A percentile compares a stretch with the other conserved stretches of the same genome.
phyloP scores from a whole-genome alignment of 2,113 vertebrate genomes.

The Cottus gobio region DNA sequence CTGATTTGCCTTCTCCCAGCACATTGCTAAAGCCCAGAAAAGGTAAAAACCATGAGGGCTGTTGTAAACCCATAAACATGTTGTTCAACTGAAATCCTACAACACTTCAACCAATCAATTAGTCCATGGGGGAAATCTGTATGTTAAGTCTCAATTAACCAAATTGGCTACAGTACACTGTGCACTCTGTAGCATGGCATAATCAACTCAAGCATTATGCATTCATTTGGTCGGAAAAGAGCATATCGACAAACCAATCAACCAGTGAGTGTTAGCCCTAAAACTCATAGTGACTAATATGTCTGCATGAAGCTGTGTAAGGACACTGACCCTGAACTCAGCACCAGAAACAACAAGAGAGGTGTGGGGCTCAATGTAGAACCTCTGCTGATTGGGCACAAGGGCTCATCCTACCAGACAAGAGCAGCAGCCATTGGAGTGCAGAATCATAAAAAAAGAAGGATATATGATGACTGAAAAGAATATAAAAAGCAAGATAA shows the following conservation, averaged over 20 bases:
- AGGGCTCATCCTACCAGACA: slow-evolving; percentile 90
- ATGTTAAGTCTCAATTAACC: background rate
- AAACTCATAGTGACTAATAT: background rate
- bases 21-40: background rate
- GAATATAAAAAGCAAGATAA: slow-evolving; percentile 16
- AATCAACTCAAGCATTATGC: background rate
- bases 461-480: slow-evolving; percentile 32
- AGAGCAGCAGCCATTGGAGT: slow-evolving; percentile 86
- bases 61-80: background rate
- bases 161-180: background rate
- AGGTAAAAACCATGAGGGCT: background rate
- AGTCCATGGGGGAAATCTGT: background rate
- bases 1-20: background rate
- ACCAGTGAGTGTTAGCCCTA: background rate
- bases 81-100: background rate
- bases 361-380: slow-evolving; percentile 84
- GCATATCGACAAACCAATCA: background rate
- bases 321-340: slow-evolving; percentile 67
- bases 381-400: slow-evolving; percentile 91
- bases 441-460: slow-evolving; percentile 53
- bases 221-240: background rate
- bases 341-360: slow-evolving; percentile 87
- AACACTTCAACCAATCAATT: background rate
- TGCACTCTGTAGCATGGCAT: background rate
- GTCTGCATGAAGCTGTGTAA: slow-evolving; percentile 6